Base-by-base conservation (phyloP, 2,113 vertebrate genomes). In the Isichthys henryi region DNA sequence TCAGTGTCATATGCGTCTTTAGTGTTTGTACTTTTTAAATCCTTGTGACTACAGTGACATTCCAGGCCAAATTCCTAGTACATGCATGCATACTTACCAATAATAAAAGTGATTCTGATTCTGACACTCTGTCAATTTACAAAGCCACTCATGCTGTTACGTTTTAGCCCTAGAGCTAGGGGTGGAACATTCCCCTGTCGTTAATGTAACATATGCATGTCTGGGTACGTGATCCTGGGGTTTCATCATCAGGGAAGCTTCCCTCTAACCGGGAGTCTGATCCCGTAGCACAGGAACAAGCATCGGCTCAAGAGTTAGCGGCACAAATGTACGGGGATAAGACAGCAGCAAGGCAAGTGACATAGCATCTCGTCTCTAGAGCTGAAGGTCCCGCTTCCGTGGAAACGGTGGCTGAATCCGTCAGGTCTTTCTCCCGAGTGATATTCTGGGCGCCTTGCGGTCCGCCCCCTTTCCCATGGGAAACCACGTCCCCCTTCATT, bases 351-450 rank as follows among this genome's bases (percentile, higher is more conserved):
- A 9, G 10, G 7, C 45, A 39, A 83, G 80, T 48, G 80, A 21
- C 45, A 19, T 5, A 11, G 17, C 7, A 2, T 1, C 9, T 82
- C 39, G 15, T 8, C 77, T 45, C 0, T 23, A 21, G 35, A 49
- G 27, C 17, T 39, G 70, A 6, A 8, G 31, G 31, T 17, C 48
- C 46, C 70, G 3, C 48, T 21, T 27, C 74, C 13, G 15, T 23
- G 21, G 70, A n/a, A 48, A 52, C 58, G 27, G 23, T 45, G 91
- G 90, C 90, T 90, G 92, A 91, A 92, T 90, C 92, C 89, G 93
- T 93, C 92, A 90, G 92, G 93, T 93, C 90, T 91, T 91, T 91
- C 91, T 94, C 90, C 91, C 92, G 62, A 94, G 94, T 91, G 92
- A 94, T 92, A 92, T 83, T 93, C 91, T 93, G 92, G 93, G 94